These are phyloP conservation scores for Alouatta palliata DNA, from an alignment of 2,113 vertebrate genomes.

Conservation along the genomic window DNA sequence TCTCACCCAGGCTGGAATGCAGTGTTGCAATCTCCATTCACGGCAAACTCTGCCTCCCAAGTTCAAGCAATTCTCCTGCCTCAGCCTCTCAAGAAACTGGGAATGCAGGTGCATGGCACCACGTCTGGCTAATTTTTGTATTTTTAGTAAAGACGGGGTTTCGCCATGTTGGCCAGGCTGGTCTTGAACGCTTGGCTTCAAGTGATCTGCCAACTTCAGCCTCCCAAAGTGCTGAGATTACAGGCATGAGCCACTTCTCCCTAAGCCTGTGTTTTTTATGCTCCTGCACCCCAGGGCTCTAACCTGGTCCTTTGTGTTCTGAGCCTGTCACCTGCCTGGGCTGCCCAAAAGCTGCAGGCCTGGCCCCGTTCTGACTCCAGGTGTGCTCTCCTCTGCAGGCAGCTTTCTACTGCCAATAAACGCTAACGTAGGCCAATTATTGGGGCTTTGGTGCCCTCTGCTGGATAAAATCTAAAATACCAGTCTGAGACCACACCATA, in stretches of 20 bases:
- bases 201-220: too few relatives aligned
- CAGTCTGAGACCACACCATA: not conserved
- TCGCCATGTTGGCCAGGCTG: too few relatives aligned
- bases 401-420: not conserved
- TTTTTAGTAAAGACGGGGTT: too few relatives aligned
- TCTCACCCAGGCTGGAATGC: too few relatives aligned
- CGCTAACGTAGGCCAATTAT: fast-evolving
- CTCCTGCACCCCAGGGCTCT: not conserved
- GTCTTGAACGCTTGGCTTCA: too few relatives aligned
- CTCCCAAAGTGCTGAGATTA: too few relatives aligned
- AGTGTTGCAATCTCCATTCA: too few relatives aligned
- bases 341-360: not conserved
- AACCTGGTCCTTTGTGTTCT: not conserved
- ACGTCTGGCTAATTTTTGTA: too few relatives aligned
- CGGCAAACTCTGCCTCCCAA: too few relatives aligned
- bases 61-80: too few relatives aligned
- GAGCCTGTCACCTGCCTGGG: not conserved
- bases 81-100: too few relatives aligned
- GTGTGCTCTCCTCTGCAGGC: fast-evolving
- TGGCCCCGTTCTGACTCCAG: not conserved
- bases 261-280: not conserved
- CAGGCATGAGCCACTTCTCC: not conserved
- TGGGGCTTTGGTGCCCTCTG: conserved; percentile 62
- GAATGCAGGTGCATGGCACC: too few relatives aligned
- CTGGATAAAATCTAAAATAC: conserved; percentile 41